Evolutionary conservation across 2,888 invertebrate species (phyloP).

Genomic region (Cheilosia variabilis): DNA sequence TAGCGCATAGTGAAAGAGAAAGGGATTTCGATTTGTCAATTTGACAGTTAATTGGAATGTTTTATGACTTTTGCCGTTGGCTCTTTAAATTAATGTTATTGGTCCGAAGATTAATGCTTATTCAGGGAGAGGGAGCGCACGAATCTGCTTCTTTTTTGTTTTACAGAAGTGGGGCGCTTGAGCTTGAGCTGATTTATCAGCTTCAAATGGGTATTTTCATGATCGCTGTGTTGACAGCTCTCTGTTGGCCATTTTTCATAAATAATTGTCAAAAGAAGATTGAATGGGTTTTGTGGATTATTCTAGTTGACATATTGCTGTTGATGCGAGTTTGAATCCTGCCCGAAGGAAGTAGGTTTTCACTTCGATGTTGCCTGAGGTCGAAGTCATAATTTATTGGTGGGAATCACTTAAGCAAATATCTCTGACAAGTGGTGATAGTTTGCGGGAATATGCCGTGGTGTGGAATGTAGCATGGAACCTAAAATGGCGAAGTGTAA

Average conservation of each 20-base stretch:
- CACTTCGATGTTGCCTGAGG: too few species aligned
- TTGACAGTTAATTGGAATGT: slow-evolving; percentile 73
- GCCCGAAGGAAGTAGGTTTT: too few species aligned
- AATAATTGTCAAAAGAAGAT: not conserved
- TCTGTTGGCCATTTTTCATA: not conserved
- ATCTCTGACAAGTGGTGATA: too few species aligned
- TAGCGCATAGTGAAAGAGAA: slow-evolving; percentile 23
- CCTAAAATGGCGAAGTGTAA: too few species aligned
- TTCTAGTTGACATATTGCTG: too few species aligned
- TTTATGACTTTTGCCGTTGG: slow-evolving; percentile 70
- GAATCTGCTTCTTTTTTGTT: not conserved
- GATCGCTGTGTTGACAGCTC: slow-evolving; percentile 23
- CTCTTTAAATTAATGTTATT: slow-evolving; percentile 70
- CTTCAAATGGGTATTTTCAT: slow-evolving; percentile 33
- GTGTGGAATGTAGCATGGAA: too few species aligned
- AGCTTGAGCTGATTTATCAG: slow-evolving; percentile 13
- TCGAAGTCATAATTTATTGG: too few species aligned
- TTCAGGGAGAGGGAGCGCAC: not conserved
- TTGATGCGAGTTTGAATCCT: too few species aligned
- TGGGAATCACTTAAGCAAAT: too few species aligned
- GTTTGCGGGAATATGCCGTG: too few species aligned
- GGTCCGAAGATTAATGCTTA: slow-evolving; percentile 61
- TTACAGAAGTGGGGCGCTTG: not conserved
- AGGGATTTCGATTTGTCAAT: slow-evolving; percentile 69
- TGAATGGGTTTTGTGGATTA: not conserved